These are phyloP conservation scores for Holocentrus rufus DNA, from an alignment of 2,797 vertebrate species.

Conservation along the genomic window DNA sequence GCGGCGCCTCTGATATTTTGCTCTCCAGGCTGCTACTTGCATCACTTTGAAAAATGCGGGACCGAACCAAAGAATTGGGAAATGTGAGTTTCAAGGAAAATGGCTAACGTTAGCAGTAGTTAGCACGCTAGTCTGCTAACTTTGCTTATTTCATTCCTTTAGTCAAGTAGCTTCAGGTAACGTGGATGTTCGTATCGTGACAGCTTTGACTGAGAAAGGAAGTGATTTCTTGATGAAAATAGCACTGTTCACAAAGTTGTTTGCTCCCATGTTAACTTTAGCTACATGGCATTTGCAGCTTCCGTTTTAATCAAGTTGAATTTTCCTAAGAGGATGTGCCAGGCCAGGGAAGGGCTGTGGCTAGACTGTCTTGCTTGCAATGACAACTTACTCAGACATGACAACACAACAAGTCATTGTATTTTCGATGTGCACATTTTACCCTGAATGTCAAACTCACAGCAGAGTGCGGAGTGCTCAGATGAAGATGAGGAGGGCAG, in stretches of 20 bases:
- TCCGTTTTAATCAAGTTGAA: constrained; percentile 53
- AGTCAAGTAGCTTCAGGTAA: neutral
- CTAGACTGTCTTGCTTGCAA: neutral
- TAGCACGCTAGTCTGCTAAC: constrained; percentile 55
- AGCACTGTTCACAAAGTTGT: accelerated
- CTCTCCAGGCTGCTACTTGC: neutral
- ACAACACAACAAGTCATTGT: neutral
- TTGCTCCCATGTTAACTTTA: neutral
- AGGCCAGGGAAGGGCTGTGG: constrained; percentile 53
- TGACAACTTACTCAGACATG: neutral
- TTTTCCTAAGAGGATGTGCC: constrained; percentile 3
- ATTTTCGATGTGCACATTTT: neutral
- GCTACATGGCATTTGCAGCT: constrained; percentile 9
- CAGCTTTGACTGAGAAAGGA: accelerated
- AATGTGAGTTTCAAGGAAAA: constrained; percentile 76
- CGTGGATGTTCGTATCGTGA: accelerated
- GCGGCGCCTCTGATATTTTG: neutral
- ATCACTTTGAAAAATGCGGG: constrained; percentile 73
- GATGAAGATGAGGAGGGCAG: constrained; percentile 81
- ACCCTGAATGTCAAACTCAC: neutral
- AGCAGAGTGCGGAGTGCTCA: constrained; percentile 72
- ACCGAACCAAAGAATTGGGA: constrained; percentile 83
- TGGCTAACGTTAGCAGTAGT: constrained; percentile 53
- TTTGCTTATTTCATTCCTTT: constrained; percentile 8
- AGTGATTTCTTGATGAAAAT: accelerated